Evolutionary conservation across 2,888 invertebrate species (phyloP).

Genomic region (Tillus elongatus): DNA sequence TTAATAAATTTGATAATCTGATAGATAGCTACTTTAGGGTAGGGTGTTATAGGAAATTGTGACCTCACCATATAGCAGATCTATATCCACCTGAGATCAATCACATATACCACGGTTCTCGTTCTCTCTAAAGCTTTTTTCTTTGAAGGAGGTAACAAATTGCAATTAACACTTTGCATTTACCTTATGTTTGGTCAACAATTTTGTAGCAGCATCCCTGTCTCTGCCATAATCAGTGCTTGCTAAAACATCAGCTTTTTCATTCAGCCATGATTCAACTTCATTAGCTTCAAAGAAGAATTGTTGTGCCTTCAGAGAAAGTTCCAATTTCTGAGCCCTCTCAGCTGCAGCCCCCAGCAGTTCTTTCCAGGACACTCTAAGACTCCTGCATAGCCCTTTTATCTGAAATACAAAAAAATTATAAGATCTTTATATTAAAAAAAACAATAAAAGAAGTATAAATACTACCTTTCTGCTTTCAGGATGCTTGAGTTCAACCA

Average conservation of each 20-base stretch:
- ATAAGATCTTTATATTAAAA: too few relatives aligned
- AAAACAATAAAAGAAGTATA: too few relatives aligned
- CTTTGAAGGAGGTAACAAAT: background rate
- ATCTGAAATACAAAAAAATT: constrained; percentile 48
- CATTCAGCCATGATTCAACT: constrained; percentile 87
- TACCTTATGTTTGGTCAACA: constrained; percentile 91
- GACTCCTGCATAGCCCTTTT: constrained; percentile 59
- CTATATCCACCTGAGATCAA: too few relatives aligned
- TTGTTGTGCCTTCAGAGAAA: constrained; percentile 83
- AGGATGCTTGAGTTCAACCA: constrained; percentile 71
- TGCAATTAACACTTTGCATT: constrained; percentile 11
- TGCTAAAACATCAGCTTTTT: constrained; percentile 71
- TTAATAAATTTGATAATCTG: too few relatives aligned
- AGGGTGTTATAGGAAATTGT: too few relatives aligned
- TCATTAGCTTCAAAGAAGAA: constrained; percentile 85
- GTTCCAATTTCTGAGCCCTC: constrained; percentile 69
- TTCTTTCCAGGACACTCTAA: constrained; percentile 66
- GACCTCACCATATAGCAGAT: too few relatives aligned
- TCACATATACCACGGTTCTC: too few relatives aligned
- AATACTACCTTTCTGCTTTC: constrained; percentile 59
- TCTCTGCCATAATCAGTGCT: constrained; percentile 86
- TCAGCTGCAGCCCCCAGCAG: constrained; percentile 61
- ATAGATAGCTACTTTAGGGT: too few relatives aligned
- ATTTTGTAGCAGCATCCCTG: constrained; percentile 81
- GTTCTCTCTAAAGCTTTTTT: background rate